Evolutionary conservation across 2,113 vertebrate genomes (phyloP).

Genomic region (Piliocolobus tephrosceles): DNA sequence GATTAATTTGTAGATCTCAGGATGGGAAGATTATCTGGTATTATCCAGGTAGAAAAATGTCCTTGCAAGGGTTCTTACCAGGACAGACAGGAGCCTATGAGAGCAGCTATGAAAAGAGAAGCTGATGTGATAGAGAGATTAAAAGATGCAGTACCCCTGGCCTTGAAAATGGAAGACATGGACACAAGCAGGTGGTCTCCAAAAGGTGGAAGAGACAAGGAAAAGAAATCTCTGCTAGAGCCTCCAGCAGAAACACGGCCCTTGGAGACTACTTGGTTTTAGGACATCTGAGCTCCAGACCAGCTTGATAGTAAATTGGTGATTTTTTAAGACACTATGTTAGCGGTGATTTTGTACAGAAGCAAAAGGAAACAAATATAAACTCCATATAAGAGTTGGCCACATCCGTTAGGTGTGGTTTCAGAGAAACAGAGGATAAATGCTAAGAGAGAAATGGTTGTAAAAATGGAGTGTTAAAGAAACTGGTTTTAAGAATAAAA

Average conservation of each 20-base stretch:
- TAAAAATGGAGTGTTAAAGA: not conserved
- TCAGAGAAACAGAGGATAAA: not conserved
- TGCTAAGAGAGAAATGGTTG: not conserved
- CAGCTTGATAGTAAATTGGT: not conserved
- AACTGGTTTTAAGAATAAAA: not conserved
- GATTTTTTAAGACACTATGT: not conserved
- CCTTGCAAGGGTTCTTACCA: not conserved
- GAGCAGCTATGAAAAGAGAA: not conserved
- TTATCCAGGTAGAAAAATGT: not conserved
- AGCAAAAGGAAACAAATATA: not conserved
- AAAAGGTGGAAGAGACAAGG: not conserved
- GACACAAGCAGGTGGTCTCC: rapidly evolving
- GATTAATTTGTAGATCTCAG: not conserved
- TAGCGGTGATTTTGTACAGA: not conserved
- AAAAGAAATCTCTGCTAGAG: not conserved
- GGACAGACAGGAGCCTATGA: not conserved
- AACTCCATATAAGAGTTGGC: not conserved
- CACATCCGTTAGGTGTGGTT: not conserved
- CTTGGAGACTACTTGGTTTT: not conserved
- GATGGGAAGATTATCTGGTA: not conserved
- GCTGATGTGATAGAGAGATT: not conserved
- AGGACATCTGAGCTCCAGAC: not conserved
- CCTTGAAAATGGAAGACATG: not conserved
- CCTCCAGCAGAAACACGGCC: not conserved
- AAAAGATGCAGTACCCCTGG: not conserved